Conservation (phyloP, 1,140 invertebrate species). For the Planococcus citri region DNA sequence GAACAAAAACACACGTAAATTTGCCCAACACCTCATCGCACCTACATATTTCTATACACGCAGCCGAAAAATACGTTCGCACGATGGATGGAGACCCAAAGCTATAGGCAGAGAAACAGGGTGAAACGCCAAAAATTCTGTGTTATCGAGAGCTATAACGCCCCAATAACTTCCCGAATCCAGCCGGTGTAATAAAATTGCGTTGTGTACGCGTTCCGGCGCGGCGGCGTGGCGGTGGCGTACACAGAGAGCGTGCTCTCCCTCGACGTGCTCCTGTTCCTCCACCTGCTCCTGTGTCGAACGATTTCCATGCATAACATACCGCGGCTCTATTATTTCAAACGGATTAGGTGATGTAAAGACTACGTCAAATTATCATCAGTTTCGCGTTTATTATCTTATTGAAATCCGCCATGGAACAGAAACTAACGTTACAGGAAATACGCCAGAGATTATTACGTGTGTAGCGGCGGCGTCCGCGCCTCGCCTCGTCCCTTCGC, state of each 20-base stretch:
- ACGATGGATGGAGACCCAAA: too few species aligned
- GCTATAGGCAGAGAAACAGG: too few species aligned
- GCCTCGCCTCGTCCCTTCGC: too few species aligned
- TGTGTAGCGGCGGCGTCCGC: neutral
- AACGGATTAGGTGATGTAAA: slow-evolving; percentile 18
- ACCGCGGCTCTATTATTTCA: neutral
- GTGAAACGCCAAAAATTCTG: neutral
- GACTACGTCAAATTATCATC: slow-evolving; percentile 17
- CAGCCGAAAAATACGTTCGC: too few species aligned
- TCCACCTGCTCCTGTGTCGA: too few species aligned
- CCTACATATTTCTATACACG: too few species aligned
- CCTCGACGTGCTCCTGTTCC: too few species aligned
- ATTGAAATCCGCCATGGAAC: slow-evolving; percentile 15
- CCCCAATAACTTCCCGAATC: neutral
- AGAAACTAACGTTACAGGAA: neutral
- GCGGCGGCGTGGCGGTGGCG: too few species aligned
- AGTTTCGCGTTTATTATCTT: slow-evolving; percentile 19
- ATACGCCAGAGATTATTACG: slow-evolving; percentile 18
- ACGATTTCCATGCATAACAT: too few species aligned
- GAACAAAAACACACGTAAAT: too few species aligned
- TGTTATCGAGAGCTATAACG: neutral
- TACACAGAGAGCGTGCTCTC: neutral
- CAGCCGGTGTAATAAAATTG: neutral
- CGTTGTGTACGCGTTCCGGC: too few species aligned
- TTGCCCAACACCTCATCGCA: too few species aligned